Conservation (phyloP, 2,888 invertebrate species). For the Morpho deidamia region DNA sequence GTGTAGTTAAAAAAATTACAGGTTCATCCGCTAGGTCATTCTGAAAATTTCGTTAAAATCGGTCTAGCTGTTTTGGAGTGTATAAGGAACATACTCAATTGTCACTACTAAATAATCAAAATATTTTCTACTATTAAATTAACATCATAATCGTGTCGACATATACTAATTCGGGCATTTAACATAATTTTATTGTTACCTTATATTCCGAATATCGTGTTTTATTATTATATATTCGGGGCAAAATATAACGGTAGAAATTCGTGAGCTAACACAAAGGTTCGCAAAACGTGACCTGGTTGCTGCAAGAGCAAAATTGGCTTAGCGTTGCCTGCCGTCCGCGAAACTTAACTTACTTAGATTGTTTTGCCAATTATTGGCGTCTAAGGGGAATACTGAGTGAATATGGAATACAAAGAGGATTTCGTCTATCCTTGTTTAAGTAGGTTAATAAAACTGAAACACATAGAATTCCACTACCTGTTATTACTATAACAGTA, state of each 20-base stretch:
- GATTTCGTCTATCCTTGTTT: too few species aligned
- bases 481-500: neutral
- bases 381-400: neutral
- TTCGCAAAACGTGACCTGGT: conserved; percentile 44
- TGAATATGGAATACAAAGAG: neutral
- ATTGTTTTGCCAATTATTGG: conserved; percentile 47
- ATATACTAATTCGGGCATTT: too few species aligned
- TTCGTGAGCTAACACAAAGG: conserved; percentile 34
- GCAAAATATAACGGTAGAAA: conserved; percentile 41
- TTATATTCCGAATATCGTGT: too few species aligned
- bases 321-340: conserved; percentile 31
- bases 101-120: too few species aligned
- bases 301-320: conserved; percentile 40
- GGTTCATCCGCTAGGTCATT: too few species aligned
- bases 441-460: neutral
- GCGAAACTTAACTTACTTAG: conserved; percentile 42
- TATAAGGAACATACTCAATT: too few species aligned
- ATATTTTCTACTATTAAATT: too few species aligned
- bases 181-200: too few species aligned
- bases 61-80: too few species aligned
- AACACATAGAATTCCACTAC: neutral
- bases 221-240: neutral
- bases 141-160: too few species aligned
- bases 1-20: too few species aligned
- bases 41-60: too few species aligned